Conservation (phyloP, 2,888 invertebrate genomes). For the Dugesia japonica region DNA sequence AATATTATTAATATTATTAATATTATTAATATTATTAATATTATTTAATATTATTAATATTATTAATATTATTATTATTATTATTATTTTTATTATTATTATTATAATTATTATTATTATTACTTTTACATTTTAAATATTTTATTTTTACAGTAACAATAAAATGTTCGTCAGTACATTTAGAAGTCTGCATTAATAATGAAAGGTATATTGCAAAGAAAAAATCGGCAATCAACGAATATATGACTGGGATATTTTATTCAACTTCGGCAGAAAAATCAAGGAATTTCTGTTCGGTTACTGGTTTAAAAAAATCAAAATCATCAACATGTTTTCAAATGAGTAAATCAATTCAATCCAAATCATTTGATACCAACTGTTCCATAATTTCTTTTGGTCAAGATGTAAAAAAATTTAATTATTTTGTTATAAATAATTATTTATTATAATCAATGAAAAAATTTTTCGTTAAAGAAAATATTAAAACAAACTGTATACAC, state of each 20-base stretch:
- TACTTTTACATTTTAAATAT: no score
- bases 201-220: not conserved
- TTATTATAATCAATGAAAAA: no score
- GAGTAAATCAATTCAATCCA: conserved; percentile 4
- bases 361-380: not conserved
- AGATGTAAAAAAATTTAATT: not conserved
- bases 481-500: no score
- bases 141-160: not conserved
- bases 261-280: not conserved
- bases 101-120: no score
- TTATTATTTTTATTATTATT: no score
- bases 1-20: no score
- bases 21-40: no score
- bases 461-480: no score
- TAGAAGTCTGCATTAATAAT: conserved; percentile 3
- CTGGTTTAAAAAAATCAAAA: not conserved
- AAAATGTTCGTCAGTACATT: not conserved
- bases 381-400: not conserved
- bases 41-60: no score
- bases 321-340: not conserved
- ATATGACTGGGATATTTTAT: not conserved
- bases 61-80: no score
- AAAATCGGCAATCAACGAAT: not conserved
- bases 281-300: not conserved
- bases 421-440: no score